Conservation (phyloP, 2,797 vertebrate species). For the Natrix natrix region DNA sequence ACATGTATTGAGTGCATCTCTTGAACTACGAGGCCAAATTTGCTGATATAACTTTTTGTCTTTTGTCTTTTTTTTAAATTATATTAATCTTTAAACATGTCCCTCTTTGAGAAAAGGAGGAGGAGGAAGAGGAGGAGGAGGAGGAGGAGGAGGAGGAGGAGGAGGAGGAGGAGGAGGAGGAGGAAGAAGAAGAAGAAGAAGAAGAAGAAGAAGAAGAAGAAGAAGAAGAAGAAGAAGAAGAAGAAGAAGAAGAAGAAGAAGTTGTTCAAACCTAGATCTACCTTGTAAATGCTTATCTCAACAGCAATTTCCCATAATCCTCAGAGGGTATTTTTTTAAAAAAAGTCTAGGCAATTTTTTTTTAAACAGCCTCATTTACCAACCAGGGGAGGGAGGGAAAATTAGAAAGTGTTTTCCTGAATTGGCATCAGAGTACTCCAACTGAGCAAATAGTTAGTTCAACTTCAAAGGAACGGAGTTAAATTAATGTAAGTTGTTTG, state of each 20-base stretch:
- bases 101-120: background rate
- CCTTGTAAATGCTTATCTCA: background rate
- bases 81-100: background rate
- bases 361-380: background rate
- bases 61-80: background rate
- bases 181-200: too few relatives aligned
- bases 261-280: background rate
- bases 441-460: background rate
- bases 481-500: background rate
- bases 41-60: background rate
- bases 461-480: background rate
- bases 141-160: too few relatives aligned
- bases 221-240: too few relatives aligned
- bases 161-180: too few relatives aligned
- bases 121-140: background rate
- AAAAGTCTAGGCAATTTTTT: background rate
- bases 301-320: background rate
- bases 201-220: too few relatives aligned
- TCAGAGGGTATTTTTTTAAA: background rate
- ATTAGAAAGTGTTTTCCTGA: background rate
- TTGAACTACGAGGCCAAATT: background rate
- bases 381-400: background rate
- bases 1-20: background rate
- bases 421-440: background rate
- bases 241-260: too few relatives aligned